Evolutionary conservation across 2,113 vertebrate genomes (phyloP).

Genomic region (Triplophysa rosa): DNA sequence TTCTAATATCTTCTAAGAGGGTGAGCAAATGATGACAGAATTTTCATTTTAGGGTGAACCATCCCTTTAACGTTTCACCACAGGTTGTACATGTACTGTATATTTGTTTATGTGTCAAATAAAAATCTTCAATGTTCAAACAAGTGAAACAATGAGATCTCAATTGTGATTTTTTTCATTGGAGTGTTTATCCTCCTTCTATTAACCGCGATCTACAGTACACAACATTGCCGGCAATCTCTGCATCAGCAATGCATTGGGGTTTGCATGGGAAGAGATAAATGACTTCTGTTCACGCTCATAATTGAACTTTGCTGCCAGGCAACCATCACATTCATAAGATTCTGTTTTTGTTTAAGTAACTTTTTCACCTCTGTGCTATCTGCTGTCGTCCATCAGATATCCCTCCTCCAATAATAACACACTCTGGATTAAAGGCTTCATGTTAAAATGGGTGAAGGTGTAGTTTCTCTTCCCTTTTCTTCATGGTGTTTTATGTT

Average conservation of each 20-base stretch:
- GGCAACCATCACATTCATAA: constrained; percentile 34
- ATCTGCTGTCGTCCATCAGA: constrained; percentile 32
- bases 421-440: constrained; percentile 42
- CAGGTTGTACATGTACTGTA: too few relatives aligned
- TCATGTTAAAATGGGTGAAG: constrained; percentile 25
- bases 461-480: constrained; percentile 28
- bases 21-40: too few relatives aligned
- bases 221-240: constrained; percentile 6
- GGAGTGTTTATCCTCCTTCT: constrained; percentile 17
- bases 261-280: constrained; percentile 19
- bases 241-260: constrained; percentile 18
- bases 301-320: constrained; percentile 44
- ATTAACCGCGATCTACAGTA: constrained; percentile 1
- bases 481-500: constrained; percentile 5
- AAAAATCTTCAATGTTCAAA: too few relatives aligned
- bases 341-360: constrained; percentile 54
- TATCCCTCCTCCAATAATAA: constrained; percentile 51
- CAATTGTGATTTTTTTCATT: too few relatives aligned
- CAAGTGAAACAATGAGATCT: too few relatives aligned
- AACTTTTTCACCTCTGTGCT: constrained; percentile 53
- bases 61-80: too few relatives aligned
- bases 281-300: constrained; percentile 7
- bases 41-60: too few relatives aligned
- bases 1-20: too few relatives aligned
- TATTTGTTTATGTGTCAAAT: too few relatives aligned